These are phyloP conservation scores for Rhipidura dahli DNA, from an alignment of 2,113 vertebrate species.

Conservation along the genomic window DNA sequence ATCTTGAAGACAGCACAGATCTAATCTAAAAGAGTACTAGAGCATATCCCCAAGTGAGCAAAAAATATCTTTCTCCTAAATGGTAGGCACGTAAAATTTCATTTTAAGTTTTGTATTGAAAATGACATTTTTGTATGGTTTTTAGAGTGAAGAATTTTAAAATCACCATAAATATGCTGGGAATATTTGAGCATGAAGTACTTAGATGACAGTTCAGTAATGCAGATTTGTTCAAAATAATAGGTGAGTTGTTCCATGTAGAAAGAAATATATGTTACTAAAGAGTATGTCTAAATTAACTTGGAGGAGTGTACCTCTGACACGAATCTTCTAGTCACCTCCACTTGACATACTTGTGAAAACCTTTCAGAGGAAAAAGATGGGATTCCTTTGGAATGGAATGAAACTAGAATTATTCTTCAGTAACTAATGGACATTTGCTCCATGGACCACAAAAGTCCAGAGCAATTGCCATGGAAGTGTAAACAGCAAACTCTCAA, in stretches of 20 bases:
- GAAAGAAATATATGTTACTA: background rate
- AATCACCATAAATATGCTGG: background rate
- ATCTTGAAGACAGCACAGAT: background rate
- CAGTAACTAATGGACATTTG: background rate
- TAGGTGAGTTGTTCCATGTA: background rate
- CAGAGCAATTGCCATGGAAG: background rate
- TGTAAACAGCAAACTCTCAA: accelerated
- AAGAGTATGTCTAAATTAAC: background rate
- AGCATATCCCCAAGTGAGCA: background rate
- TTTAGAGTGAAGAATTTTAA: background rate
- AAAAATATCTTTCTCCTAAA: background rate
- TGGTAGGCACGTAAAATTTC: background rate
- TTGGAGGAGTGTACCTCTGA: background rate
- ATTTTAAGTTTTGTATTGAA: background rate
- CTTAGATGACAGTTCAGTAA: background rate
- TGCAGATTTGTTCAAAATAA: background rate
- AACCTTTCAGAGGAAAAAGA: background rate
- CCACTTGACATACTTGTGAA: background rate
- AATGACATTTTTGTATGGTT: background rate
- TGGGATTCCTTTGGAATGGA: background rate
- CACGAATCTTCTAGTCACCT: background rate
- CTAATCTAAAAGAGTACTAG: background rate
- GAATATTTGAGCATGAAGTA: background rate
- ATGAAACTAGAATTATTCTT: background rate
- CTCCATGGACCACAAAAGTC: background rate